These are phyloP conservation scores for Syngnathus acus DNA, from an alignment of 2,797 vertebrate species.

Conservation along the genomic window DNA sequence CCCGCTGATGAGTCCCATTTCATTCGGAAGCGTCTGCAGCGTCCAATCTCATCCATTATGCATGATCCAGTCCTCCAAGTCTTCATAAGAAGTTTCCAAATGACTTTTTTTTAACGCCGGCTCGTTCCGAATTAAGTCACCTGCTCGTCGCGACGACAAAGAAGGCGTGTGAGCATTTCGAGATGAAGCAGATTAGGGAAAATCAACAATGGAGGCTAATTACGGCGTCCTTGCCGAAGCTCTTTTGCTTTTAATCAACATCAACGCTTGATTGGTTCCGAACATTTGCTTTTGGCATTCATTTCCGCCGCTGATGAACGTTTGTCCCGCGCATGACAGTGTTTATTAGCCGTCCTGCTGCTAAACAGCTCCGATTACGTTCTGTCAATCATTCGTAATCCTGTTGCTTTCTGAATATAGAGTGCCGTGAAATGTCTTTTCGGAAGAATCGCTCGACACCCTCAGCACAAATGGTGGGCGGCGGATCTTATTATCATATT, in stretches of 20 bases:
- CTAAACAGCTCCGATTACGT: background rate
- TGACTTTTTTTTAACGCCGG: background rate
- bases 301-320: background rate
- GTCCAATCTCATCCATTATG: constrained; percentile 1
- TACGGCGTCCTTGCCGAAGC: background rate
- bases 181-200: background rate
- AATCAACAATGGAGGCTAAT: background rate
- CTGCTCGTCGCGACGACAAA: background rate
- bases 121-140: background rate
- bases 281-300: background rate
- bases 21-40: background rate
- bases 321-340: background rate
- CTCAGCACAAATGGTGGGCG: background rate
- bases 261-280: background rate
- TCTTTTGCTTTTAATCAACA: constrained; percentile 1
- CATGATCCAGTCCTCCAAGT: background rate
- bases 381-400: background rate
- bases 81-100: background rate
- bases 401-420: background rate
- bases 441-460: background rate
- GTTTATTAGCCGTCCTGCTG: background rate
- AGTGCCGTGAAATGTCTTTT: background rate
- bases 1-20: background rate
- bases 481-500: background rate
- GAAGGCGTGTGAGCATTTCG: background rate